These are phyloP conservation scores for Cerceris rybyensis DNA, from an alignment of 2,888 invertebrate species.

Conservation along the genomic window DNA sequence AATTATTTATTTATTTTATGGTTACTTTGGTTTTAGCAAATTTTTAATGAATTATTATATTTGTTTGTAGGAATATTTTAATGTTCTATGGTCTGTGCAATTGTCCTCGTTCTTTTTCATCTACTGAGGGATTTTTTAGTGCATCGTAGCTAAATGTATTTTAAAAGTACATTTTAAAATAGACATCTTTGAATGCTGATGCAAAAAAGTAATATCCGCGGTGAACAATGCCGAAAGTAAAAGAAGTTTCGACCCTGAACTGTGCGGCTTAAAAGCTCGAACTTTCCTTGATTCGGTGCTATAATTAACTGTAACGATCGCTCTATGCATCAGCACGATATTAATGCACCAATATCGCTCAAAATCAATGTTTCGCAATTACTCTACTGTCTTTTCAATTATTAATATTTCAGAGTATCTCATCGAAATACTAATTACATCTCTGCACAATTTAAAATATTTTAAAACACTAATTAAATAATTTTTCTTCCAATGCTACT, in stretches of 20 bases:
- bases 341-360: not conserved
- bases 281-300: conserved; percentile 16
- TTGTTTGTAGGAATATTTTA: not conserved
- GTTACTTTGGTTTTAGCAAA: no score
- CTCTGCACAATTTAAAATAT: not conserved
- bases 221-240: not conserved
- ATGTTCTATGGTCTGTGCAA: not conserved
- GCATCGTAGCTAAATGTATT: not conserved
- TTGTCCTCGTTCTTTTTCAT: no score
- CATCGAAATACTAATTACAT: not conserved
- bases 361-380: not conserved
- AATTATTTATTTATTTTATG: no score
- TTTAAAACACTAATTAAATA: no score
- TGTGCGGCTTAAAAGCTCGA: conserved; percentile 16
- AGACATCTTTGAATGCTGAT: not conserved
- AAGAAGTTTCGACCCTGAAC: conserved; percentile 32
- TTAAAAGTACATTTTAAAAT: not conserved
- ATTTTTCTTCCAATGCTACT: no score
- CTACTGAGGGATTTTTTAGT: no score
- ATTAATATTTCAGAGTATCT: not conserved
- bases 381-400: not conserved
- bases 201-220: not conserved
- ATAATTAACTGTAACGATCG: conserved; percentile 40
- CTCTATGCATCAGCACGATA: not conserved
- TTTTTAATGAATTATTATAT: not conserved